Base-by-base conservation (phyloP, 1,140 invertebrate genomes). In the Xylocopa sonorina region DNA sequence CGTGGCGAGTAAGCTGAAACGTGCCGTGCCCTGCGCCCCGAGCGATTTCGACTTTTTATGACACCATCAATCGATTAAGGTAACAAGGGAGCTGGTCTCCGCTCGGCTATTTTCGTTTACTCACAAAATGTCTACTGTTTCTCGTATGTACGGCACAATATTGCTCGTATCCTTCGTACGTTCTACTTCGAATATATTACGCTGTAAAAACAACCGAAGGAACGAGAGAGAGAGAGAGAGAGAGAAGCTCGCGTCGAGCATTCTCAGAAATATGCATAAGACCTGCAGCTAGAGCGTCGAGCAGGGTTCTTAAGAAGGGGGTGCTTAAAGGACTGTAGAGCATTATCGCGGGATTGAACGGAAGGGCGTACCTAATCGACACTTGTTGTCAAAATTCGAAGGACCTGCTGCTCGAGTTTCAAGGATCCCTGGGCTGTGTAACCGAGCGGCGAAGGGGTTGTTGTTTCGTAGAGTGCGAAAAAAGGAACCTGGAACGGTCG, bases 1-100 rank as follows among this genome's bases (percentile, higher is more conserved):
- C 18, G 24, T 32, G n/a, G 27, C 32, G 0, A n/a, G 6, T 6
- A 12, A 34, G 71, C 46, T 50, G 34, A 32, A 76, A 82, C 80
- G 75, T 63, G 80, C 62, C 50, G 27, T 21, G 16, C 69, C 32
- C 62, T 58, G n/a, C 21, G 24, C 63, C 48, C 1, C 32, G 46
- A 48, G 38, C 73, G 77, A 85, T 82, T 82, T 83, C 29, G 41
- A 64, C 64, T 73, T 83, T 72, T 83, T 83, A 85, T 75, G 74
- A 67, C 57, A 71, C 24, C 71, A 57, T 77, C 63, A 55, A 73
- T 82, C 78, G 74, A 83, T 80, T 43, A 32, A 29, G 18, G 21
- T 64, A 73, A 72, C 66, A 3, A 67, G 68, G 24, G 27, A 41
- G 18, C 2, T 74, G 43, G 7, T 41, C 16, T 62, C n/a, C 16